Evolutionary conservation across 2,113 vertebrate genomes (phyloP).

Genomic region (Crotalus viridis): DNA sequence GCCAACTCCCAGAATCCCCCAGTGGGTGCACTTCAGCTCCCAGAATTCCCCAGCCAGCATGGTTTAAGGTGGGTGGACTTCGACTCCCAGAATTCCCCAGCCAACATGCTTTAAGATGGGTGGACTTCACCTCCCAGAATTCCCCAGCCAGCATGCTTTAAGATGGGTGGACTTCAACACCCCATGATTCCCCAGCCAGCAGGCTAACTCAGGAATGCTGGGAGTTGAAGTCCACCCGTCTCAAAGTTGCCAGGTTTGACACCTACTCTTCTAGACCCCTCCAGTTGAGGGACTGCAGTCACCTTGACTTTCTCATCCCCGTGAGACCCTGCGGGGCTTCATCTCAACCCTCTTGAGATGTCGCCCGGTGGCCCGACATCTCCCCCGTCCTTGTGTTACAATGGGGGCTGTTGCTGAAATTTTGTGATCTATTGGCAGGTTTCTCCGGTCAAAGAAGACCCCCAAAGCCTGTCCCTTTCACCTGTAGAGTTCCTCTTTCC

Average conservation of each 20-base stretch:
- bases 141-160: too few species aligned
- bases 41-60: neutral
- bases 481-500: conserved; percentile 75
- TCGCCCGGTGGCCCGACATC: neutral
- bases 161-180: too few species aligned
- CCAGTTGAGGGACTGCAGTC: neutral
- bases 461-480: neutral
- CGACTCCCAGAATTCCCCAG: too few species aligned
- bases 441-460: rapidly evolving
- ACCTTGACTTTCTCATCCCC: neutral
- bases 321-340: neutral
- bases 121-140: too few species aligned
- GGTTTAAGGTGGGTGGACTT: too few species aligned
- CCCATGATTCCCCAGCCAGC: too few species aligned
- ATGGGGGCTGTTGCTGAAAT: neutral
- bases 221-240: neutral
- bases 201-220: neutral
- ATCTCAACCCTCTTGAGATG: neutral
- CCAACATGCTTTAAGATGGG: too few species aligned
- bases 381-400: neutral
- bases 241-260: neutral
- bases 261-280: neutral
- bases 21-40: neutral
- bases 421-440: too few species aligned
- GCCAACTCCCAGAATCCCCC: neutral